phyloP scores from a whole-genome alignment of 2,113 vertebrate genomes.

The Callipepla squamata region DNA sequence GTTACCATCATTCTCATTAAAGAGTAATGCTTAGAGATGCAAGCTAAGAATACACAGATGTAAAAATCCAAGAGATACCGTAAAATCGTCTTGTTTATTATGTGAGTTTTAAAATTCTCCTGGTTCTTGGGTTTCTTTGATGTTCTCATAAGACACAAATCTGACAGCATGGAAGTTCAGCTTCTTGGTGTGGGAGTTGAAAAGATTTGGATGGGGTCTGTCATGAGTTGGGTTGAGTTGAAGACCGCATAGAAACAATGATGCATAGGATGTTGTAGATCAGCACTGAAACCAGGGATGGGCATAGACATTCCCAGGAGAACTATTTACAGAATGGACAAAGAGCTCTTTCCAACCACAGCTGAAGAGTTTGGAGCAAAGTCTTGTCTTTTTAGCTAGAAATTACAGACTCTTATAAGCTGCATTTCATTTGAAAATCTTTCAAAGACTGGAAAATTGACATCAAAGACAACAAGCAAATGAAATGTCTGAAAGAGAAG shows the following conservation, averaged over 20 bases:
- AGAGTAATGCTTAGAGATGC: not conserved
- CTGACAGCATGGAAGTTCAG: not conserved
- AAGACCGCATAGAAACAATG: not conserved
- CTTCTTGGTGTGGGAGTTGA: not conserved
- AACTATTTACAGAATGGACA: not conserved
- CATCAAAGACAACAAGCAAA: constrained; percentile 13
- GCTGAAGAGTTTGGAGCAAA: constrained; percentile 9
- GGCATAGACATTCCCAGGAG: not conserved
- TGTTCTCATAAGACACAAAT: not conserved
- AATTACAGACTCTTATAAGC: not conserved
- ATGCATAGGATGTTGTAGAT: not conserved
- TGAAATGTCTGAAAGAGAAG: not conserved
- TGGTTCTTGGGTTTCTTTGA: not conserved
- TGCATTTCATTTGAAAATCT: constrained; percentile 6
- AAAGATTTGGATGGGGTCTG: not conserved
- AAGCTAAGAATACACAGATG: not conserved
- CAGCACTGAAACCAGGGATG: not conserved
- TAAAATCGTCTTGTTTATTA: not conserved
- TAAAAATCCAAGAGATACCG: not conserved
- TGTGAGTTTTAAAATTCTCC: not conserved
- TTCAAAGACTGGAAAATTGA: constrained; percentile 34
- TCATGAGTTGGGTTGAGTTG: not conserved
- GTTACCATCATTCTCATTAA: not conserved
- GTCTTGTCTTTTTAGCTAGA: not conserved
- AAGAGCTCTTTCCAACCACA: not conserved